phyloP scores from a whole-genome alignment of 1,140 invertebrate genomes.

The Fopius arisanus region DNA sequence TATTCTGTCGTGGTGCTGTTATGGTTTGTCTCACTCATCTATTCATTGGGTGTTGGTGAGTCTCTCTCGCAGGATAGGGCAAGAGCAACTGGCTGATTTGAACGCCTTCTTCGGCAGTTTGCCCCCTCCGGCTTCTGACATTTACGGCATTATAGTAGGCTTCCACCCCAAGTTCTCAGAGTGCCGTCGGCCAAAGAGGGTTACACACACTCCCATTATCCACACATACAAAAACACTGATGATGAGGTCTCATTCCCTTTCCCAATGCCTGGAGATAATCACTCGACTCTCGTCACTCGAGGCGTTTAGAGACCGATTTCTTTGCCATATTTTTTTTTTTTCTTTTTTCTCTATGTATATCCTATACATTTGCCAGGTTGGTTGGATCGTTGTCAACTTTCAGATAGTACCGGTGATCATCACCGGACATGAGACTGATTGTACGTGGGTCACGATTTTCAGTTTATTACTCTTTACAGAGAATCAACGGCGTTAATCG shows the following conservation, averaged over 20 bases:
- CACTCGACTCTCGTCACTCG: slow-evolving; percentile 34
- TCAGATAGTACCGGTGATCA: neutral
- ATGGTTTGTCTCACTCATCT: slow-evolving; percentile 3
- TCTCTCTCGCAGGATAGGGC: slow-evolving; percentile 16
- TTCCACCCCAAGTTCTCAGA: slow-evolving; percentile 18
- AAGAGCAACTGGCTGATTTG: slow-evolving; percentile 31
- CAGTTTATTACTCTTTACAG: neutral
- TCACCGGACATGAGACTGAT: neutral
- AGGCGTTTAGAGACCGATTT: slow-evolving; percentile 30
- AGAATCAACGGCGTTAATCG: neutral
- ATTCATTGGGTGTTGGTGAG: neutral
- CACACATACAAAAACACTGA: neutral
- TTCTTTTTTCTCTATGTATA: too few relatives aligned
- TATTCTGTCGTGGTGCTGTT: neutral
- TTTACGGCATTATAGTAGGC: slow-evolving; percentile 34
- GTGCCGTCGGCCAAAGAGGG: neutral
- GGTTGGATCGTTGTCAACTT: neutral
- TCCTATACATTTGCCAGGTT: neutral
- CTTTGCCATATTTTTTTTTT: neutral
- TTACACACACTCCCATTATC: neutral
- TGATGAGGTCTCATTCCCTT: neutral
- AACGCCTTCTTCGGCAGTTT: slow-evolving; percentile 33
- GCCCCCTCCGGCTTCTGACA: slow-evolving; percentile 30
- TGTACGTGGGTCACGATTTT: neutral
- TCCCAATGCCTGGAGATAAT: slow-evolving; percentile 26